Conservation (phyloP, 2,113 vertebrate genomes). For the Butorides virescens region DNA sequence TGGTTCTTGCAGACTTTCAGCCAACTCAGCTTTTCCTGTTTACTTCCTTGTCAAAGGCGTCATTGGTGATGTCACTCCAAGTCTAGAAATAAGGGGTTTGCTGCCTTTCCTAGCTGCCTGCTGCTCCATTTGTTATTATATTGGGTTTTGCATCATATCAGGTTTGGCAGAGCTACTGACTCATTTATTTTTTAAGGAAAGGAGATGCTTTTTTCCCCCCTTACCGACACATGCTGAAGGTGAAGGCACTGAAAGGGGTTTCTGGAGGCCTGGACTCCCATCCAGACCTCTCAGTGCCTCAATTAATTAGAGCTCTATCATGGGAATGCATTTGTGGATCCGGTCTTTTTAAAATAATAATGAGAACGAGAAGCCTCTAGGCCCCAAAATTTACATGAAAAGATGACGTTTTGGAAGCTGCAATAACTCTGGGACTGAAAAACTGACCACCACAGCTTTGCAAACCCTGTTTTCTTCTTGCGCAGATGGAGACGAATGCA, state of each 20-base stretch:
- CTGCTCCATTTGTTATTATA: background rate
- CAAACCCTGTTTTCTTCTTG: background rate
- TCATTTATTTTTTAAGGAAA: background rate
- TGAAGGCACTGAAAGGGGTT: background rate
- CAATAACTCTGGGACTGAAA: background rate
- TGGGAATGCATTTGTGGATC: background rate
- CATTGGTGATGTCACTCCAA: background rate
- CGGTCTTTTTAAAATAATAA: background rate
- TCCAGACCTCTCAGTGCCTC: background rate
- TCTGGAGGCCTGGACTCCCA: background rate
- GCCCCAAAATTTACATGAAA: background rate
- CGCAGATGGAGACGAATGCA: background rate
- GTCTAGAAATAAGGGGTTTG: constrained; percentile 40
- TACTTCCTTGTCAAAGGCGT: constrained; percentile 23
- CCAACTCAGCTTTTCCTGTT: constrained; percentile 70
- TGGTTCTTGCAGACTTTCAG: constrained; percentile 25
- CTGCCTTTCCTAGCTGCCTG: background rate
- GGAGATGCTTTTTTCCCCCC: background rate
- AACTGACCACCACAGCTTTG: background rate
- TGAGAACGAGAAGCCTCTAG: background rate
- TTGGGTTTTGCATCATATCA: background rate
- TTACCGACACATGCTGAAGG: background rate
- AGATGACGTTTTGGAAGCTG: background rate
- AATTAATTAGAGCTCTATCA: background rate
- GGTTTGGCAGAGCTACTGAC: background rate